These are phyloP conservation scores for Kryptolebias marmoratus DNA, from an alignment of 2,113 vertebrate genomes.

Conservation along the genomic window DNA sequence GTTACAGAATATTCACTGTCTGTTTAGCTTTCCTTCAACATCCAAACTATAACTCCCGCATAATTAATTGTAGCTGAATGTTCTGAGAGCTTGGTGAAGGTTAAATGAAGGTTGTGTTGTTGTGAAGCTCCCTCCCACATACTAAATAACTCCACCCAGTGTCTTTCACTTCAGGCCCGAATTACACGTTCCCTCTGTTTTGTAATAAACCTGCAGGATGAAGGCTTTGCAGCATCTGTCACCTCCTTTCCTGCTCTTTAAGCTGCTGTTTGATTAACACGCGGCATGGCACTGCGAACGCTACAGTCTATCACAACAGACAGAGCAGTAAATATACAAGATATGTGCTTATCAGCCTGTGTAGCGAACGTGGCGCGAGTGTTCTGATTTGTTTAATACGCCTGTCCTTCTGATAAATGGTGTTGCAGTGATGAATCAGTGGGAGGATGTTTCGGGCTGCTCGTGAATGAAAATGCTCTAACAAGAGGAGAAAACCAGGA, in stretches of 20 bases:
- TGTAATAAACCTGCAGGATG: slow-evolving; percentile 24
- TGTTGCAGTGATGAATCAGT: slow-evolving; percentile 35
- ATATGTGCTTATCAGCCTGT: slow-evolving; percentile 33
- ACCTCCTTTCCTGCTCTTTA: slow-evolving; percentile 15
- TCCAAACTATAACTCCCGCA: neutral
- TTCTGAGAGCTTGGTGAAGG: neutral
- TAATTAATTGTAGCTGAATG: neutral
- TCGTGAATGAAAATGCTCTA: slow-evolving; percentile 16
- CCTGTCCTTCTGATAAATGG: slow-evolving; percentile 36
- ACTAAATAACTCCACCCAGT: slow-evolving; percentile 24
- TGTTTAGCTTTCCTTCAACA: neutral
- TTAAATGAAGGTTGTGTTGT: neutral
- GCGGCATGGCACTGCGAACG: slow-evolving; percentile 9
- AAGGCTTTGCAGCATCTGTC: slow-evolving; percentile 20
- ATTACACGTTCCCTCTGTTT: slow-evolving; percentile 37
- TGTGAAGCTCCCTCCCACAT: slow-evolving; percentile 4
- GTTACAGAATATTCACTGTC: neutral
- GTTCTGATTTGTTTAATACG: slow-evolving; percentile 27
- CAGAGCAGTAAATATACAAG: slow-evolving; percentile 36
- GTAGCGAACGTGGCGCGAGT: slow-evolving; percentile 10
- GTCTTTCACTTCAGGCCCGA: slow-evolving; percentile 22
- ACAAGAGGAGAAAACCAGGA: slow-evolving; percentile 23
- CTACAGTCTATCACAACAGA: slow-evolving; percentile 25
- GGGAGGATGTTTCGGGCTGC: slow-evolving; percentile 13
- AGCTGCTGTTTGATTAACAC: slow-evolving; percentile 36